Conservation (phyloP, 2,113 vertebrate species). For the Scomber scombrus region DNA sequence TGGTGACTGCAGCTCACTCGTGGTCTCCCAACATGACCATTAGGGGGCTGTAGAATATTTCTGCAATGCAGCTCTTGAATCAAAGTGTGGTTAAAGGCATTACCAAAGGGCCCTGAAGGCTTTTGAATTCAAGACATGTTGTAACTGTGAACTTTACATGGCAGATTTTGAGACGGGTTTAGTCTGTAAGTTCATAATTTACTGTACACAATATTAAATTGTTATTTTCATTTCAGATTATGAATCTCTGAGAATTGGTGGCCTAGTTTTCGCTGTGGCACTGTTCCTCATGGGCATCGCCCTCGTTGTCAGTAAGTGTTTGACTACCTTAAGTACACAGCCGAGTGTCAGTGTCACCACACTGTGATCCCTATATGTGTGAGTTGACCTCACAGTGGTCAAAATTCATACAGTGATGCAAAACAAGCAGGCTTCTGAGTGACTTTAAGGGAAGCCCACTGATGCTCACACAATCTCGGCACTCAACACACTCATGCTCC, state of each 20-base stretch:
- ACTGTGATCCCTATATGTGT: conserved; percentile 14
- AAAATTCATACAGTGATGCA: background rate
- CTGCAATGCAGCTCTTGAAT: background rate
- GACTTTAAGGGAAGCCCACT: background rate
- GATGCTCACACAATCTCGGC: conserved; percentile 24
- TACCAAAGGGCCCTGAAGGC: background rate
- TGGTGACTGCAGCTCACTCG: conserved; percentile 29
- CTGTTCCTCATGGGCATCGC: conserved; percentile 91
- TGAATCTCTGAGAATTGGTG: conserved; percentile 89
- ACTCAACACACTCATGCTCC: background rate
- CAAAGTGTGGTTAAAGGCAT: background rate
- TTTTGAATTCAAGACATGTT: background rate
- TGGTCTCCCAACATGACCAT: conserved; percentile 7
- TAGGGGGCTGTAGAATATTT: conserved; percentile 1
- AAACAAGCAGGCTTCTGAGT: conserved; percentile 33
- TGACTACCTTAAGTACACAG: background rate
- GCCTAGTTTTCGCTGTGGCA: conserved; percentile 90
- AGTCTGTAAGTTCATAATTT: background rate
- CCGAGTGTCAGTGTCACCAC: background rate
- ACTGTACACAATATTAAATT: background rate
- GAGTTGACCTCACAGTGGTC: conserved; percentile 12
- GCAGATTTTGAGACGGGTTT: background rate
- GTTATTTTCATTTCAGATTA: conserved; percentile 86
- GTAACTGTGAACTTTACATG: background rate
- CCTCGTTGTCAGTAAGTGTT: conserved; percentile 91